Conservation (phyloP, 2,797 vertebrate species). For the Helostoma temminkii region DNA sequence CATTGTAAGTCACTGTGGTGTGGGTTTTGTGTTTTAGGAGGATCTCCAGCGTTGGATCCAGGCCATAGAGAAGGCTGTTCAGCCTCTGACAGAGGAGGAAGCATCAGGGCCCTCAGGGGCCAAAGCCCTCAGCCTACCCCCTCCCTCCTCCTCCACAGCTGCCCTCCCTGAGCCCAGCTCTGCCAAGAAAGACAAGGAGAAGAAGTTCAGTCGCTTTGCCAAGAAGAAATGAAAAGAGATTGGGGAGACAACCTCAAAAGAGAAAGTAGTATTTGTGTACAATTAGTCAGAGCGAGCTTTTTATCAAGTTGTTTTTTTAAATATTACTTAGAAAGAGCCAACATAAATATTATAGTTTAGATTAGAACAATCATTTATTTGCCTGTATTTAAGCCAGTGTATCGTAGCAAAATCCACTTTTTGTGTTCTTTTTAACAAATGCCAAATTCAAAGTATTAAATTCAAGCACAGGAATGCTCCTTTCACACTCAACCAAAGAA, state of each 20-base stretch:
- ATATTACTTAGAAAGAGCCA: constrained; percentile 76
- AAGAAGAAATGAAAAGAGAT: constrained; percentile 91
- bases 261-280: constrained; percentile 70
- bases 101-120: constrained; percentile 77
- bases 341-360: constrained; percentile 71
- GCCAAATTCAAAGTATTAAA: constrained; percentile 73
- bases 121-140: constrained; percentile 90
- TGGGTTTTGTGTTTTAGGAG: constrained; percentile 80
- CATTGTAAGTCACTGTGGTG: constrained; percentile 31
- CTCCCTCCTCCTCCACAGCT: constrained; percentile 82
- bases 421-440: constrained; percentile 68
- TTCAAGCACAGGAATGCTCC: constrained; percentile 84
- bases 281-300: constrained; percentile 70
- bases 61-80: constrained; percentile 86
- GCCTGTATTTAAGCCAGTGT: constrained; percentile 82
- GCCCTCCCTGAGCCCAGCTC: constrained; percentile 79
- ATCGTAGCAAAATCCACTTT: constrained; percentile 65
- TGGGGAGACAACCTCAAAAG: constrained; percentile 57
- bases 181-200: constrained; percentile 94
- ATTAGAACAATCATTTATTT: constrained; percentile 69
- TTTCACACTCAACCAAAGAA: constrained; percentile 86
- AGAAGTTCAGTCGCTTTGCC: constrained; percentile 93
- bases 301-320: constrained; percentile 71
- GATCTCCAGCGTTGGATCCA: constrained; percentile 93
- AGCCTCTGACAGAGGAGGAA: constrained; percentile 78